phyloP scores from a whole-genome alignment of 2,113 vertebrate species.

The Ciconia boyciana region DNA sequence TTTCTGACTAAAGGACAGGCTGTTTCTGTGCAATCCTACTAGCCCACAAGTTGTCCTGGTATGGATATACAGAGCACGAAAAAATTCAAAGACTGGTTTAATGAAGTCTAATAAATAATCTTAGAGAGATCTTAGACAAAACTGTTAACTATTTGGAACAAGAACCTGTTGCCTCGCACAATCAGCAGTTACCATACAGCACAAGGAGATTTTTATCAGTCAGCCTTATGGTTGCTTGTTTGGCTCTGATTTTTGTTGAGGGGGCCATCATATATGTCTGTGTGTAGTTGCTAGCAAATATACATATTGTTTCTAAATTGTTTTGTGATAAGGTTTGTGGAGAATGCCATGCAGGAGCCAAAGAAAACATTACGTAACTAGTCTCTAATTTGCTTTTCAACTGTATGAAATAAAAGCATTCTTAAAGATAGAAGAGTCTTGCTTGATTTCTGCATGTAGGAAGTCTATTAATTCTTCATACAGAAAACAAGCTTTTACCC shows the following conservation, averaged over 20 bases:
- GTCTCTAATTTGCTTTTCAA: not conserved
- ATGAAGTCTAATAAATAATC: not conserved
- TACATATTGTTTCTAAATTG: not conserved
- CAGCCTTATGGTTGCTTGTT: not conserved
- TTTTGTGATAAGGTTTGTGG: not conserved
- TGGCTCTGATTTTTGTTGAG: not conserved
- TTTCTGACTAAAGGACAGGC: not conserved
- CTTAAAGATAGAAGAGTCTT: not conserved
- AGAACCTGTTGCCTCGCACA: not conserved
- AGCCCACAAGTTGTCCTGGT: not conserved
- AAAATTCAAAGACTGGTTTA: not conserved
- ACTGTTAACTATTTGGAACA: not conserved
- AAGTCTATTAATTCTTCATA: not conserved
- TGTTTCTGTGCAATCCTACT: not conserved
- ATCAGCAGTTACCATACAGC: not conserved
- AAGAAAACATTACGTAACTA: not conserved
- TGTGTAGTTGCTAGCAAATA: not conserved
- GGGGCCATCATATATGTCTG: not conserved
- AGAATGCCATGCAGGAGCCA: not conserved
- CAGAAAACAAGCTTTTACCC: not conserved
- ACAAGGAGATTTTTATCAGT: not conserved
- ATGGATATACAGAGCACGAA: not conserved
- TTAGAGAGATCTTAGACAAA: not conserved
- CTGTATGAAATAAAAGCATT: not conserved
- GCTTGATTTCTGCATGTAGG: not conserved